A percentile compares a stretch with the other conserved stretches of the same genome.
phyloP scores from a whole-genome alignment of 2,888 invertebrate species.

The Aleiodes testaceus region DNA sequence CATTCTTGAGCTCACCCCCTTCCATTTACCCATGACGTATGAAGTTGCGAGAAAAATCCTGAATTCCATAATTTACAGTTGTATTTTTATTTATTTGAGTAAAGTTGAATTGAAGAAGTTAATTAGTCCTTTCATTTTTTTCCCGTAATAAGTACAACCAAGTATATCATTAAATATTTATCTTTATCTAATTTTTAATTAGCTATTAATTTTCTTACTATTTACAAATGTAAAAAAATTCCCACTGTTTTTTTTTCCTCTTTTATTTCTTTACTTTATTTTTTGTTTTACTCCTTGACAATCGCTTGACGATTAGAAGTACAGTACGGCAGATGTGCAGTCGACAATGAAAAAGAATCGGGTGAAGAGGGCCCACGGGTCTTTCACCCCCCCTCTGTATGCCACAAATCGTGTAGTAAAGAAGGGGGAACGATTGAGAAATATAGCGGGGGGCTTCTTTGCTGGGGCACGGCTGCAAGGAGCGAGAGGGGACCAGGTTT shows the following conservation, averaged over 20 bases:
- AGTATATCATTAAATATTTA: too few relatives aligned
- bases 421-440: constrained; percentile 65
- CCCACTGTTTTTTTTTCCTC: constrained; percentile 27
- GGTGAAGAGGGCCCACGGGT: constrained; percentile 2
- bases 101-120: too few relatives aligned
- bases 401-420: constrained; percentile 55
- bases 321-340: constrained; percentile 69
- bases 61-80: not conserved
- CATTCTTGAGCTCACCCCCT: constrained; percentile 57
- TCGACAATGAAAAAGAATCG: constrained; percentile 65
- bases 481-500: constrained; percentile 23
- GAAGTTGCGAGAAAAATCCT: not conserved
- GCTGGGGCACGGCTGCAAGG: constrained; percentile 50
- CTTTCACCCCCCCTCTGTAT: constrained; percentile 22
- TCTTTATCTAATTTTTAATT: too few relatives aligned
- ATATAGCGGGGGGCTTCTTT: constrained; percentile 49
- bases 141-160: too few relatives aligned
- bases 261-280: constrained; percentile 46
- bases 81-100: too few relatives aligned
- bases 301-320: constrained; percentile 62
- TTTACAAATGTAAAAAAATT: not conserved
- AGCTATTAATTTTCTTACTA: too few relatives aligned
- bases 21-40: not conserved
- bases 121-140: too few relatives aligned
- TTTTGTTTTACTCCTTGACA: constrained; percentile 59